Evolutionary conservation across 2,888 invertebrate genomes (phyloP).

Genomic region (Caprella mutica): DNA sequence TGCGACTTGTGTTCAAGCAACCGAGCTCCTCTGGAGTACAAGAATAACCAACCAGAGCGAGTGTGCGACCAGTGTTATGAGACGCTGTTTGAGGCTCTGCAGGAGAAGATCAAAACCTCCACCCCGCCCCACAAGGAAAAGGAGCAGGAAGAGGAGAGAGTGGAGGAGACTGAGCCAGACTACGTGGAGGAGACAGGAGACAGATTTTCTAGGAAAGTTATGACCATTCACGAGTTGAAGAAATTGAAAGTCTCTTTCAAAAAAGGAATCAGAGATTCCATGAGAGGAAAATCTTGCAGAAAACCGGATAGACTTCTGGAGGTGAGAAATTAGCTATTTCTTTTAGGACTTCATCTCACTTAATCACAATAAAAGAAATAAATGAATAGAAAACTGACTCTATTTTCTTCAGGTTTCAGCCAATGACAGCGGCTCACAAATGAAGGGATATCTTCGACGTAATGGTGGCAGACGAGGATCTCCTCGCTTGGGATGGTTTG

Average conservation of each 20-base stretch:
- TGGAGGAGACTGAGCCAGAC: constrained; percentile 1
- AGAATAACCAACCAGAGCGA: constrained; percentile 43
- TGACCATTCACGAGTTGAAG: not conserved
- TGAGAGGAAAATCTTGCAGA: constrained; percentile 5
- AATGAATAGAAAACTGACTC: not conserved
- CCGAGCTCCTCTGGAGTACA: constrained; percentile 47
- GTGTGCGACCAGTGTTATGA: constrained; percentile 48
- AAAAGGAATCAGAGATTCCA: constrained; percentile 15
- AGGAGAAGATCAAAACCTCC: no score
- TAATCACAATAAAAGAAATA: no score
- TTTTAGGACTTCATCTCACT: no score
- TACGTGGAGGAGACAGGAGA: not conserved
- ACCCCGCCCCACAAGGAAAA: no score
- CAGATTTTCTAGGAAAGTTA: not conserved
- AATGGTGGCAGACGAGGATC: constrained; percentile 39
- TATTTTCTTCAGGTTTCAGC: constrained; percentile 44
- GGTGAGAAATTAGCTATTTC: constrained; percentile 11
- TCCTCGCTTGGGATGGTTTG: constrained; percentile 50
- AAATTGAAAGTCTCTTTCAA: constrained; percentile 22
- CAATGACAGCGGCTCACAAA: constrained; percentile 45
- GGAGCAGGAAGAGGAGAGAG: no score
- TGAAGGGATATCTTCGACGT: constrained; percentile 47
- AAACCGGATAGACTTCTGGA: constrained; percentile 30
- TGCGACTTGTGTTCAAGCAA: constrained; percentile 51
- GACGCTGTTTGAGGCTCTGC: constrained; percentile 37